phyloP scores from a whole-genome alignment of 2,888 invertebrate species.

The Mesoligia furuncula region DNA sequence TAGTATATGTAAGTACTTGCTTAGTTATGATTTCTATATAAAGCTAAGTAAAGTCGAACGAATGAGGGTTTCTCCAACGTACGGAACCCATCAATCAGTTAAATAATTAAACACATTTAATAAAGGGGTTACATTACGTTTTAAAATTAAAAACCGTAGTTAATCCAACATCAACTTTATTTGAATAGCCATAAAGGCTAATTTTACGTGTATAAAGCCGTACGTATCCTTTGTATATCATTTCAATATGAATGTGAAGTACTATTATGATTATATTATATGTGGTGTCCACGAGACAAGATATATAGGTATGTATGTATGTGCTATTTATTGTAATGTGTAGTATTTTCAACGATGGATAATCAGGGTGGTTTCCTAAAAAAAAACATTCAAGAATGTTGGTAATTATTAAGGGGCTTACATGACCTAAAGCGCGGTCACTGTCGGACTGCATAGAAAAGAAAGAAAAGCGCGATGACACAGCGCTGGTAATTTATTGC shows the following conservation, averaged over 20 bases:
- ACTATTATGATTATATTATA: constrained; percentile 3
- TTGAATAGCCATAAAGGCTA: neutral
- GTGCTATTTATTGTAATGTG: neutral
- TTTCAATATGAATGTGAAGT: constrained; percentile 49
- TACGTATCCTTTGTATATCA: constrained; percentile 32
- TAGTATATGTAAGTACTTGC: too few species aligned
- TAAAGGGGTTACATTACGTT: constrained; percentile 29
- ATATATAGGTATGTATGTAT: neutral
- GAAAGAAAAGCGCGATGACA: too few species aligned
- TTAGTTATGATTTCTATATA: neutral
- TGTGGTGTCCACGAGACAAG: neutral
- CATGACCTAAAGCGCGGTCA: too few species aligned
- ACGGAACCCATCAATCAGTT: constrained; percentile 31
- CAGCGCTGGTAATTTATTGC: too few species aligned
- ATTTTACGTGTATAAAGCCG: neutral
- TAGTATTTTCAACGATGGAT: neutral
- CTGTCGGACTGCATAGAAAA: too few species aligned
- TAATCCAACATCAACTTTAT: constrained; percentile 29
- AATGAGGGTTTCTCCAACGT: neutral
- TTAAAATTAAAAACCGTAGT: constrained; percentile 33
- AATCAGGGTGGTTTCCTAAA: neutral
- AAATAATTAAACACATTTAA: constrained; percentile 1
- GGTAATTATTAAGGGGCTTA: too few species aligned
- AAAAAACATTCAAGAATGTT: neutral
- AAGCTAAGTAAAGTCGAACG: neutral